Evolutionary conservation across 1,140 invertebrate genomes (phyloP).

Genomic region (Tigriopus japonicus): DNA sequence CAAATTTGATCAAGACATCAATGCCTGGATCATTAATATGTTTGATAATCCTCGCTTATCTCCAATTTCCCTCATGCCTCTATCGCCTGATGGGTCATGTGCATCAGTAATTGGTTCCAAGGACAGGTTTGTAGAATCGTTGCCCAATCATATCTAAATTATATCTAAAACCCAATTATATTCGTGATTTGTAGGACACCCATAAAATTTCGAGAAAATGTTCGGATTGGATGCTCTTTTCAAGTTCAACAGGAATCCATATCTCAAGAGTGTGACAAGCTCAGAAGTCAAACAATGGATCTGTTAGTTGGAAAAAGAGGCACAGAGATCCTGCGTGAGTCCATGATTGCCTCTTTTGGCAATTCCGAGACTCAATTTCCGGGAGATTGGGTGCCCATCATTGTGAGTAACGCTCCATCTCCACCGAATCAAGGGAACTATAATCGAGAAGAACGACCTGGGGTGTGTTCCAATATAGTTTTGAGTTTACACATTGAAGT

Average conservation of each 20-base stretch:
- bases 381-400: neutral
- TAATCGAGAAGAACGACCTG: neutral
- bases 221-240: neutral
- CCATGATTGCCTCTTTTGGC: neutral
- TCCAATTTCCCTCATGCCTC: neutral
- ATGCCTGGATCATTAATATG: neutral
- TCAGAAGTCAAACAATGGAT: neutral
- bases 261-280: neutral
- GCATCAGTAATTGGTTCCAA: neutral
- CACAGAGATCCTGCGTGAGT: neutral
- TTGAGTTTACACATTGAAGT: neutral
- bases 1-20: neutral
- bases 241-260: neutral
- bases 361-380: neutral
- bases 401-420: neutral
- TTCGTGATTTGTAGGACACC: neutral
- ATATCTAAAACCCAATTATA: neutral
- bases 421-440: neutral
- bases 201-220: neutral
- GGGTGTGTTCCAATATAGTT: neutral
- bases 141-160: neutral
- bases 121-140: neutral
- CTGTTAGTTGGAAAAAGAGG: neutral
- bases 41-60: neutral
- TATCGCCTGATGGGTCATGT: neutral